Base-by-base conservation (phyloP, 1,140 invertebrate species). In the Matsumurasca onukii region DNA sequence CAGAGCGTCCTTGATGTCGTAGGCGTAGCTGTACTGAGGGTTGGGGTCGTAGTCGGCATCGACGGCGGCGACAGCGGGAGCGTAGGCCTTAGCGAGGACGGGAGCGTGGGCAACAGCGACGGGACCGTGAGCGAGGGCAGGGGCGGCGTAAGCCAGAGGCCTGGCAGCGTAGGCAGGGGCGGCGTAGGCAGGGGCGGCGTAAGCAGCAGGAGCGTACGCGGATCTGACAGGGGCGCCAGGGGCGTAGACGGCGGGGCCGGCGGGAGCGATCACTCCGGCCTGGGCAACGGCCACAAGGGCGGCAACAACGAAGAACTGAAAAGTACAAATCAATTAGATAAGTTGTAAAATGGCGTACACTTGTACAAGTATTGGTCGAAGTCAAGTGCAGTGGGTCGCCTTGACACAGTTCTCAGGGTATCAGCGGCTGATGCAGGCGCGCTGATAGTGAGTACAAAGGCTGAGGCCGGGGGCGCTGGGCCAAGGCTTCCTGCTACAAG, bases 281-380 rank as follows among this genome's bases (percentile, higher is more conserved):
- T 62, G 52, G 27, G 74, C 75, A 27, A 71, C 75, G 57, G 76
- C 75, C 22, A 76, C 48, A 31, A 76, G 51, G 52, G 75, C 71
- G 39, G 75, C 74, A 67, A 77, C 69, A 55, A 72, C 72, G 31
- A 77, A 55, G 39, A 78, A 69, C 72, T 81, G 77, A 27, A 61
- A 61, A 3, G 30, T 22, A 61, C 13, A 3, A 61, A 27, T 22
- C n/a, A 45, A 45, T 45, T 45, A 45, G n/a, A n/a, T n/a, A n/a
- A n/a, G n/a, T n/a, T n/a, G n/a, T n/a, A n/a, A n/a, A n/a, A n/a
- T n/a, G n/a, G n/a, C n/a, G n/a, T n/a, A n/a, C n/a, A n/a, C n/a
- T n/a, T n/a, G n/a, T n/a, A n/a, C n/a, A n/a, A n/a, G n/a, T n/a
- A n/a, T n/a, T n/a, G n/a, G n/a, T n/a, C n/a, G n/a, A n/a, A n/a